phyloP scores from a whole-genome alignment of 1,140 invertebrate species.

The Bacillus rossius region DNA sequence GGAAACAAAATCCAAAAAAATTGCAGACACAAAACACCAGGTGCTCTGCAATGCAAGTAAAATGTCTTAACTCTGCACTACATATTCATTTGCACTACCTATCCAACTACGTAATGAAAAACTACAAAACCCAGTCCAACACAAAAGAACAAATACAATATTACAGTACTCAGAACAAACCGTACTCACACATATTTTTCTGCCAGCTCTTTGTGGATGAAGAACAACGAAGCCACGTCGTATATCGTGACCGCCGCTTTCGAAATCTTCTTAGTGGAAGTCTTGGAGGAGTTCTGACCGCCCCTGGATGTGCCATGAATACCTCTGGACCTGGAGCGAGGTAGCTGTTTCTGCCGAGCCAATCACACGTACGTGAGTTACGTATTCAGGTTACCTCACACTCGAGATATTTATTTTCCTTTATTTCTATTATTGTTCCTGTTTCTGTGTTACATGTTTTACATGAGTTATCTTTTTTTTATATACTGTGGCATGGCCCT shows the following conservation, averaged over 20 bases:
- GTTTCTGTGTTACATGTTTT: too few relatives aligned
- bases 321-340: constrained; percentile 2
- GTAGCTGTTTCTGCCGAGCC: neutral
- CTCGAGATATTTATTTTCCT: too few relatives aligned
- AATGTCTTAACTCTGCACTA: constrained; percentile 16
- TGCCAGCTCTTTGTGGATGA: constrained; percentile 70
- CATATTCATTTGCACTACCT: too few relatives aligned
- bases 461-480: too few relatives aligned
- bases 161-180: neutral
- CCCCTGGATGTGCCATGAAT: constrained; percentile 1
- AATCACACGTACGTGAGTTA: too few relatives aligned
- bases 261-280: constrained; percentile 7
- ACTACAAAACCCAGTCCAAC: too few relatives aligned
- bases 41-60: constrained; percentile 6
- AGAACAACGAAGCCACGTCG: constrained; percentile 69
- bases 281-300: neutral
- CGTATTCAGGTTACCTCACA: too few relatives aligned
- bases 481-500: too few relatives aligned
- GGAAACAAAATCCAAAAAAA: constrained; percentile 1
- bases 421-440: too few relatives aligned
- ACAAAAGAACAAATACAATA: neutral
- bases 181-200: constrained; percentile 71
- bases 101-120: too few relatives aligned
- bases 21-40: neutral
- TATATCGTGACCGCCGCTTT: constrained; percentile 69